These are phyloP conservation scores for Ectemnius cavifrons DNA, from an alignment of 2,888 invertebrate genomes.

Conservation along the genomic window DNA sequence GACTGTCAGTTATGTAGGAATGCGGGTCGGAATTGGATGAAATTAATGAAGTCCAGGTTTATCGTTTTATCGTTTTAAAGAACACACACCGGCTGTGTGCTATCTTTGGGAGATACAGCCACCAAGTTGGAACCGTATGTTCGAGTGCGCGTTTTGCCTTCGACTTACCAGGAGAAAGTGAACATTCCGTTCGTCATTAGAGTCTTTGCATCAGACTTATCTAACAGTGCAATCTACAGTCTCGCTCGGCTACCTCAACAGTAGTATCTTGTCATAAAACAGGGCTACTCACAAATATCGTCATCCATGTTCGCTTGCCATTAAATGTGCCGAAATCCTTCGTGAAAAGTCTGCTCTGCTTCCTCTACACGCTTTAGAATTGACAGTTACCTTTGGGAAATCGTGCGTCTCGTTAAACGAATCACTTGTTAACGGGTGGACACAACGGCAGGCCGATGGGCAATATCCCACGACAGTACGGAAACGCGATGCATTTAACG, in stretches of 20 bases:
- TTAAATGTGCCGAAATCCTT: conserved; percentile 11
- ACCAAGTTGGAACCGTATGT: too few relatives aligned
- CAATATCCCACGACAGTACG: not conserved
- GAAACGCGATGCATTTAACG: conserved; percentile 5
- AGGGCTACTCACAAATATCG: conserved; percentile 64
- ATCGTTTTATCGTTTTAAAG: not conserved
- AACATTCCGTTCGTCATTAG: conserved; percentile 22
- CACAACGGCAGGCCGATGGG: too few relatives aligned
- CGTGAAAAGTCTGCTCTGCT: not conserved
- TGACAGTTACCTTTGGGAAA: not conserved
- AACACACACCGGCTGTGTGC: not conserved
- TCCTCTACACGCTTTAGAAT: not conserved
- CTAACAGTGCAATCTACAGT: conserved; percentile 8
- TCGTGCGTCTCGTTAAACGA: too few relatives aligned
- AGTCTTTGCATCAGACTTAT: conserved; percentile 25
- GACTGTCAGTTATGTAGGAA: too few relatives aligned
- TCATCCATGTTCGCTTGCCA: conserved; percentile 55
- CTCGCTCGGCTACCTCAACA: not conserved
- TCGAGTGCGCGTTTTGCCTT: too few relatives aligned
- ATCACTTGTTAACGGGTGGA: too few relatives aligned
- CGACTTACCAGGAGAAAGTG: conserved; percentile 25
- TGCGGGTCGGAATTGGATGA: too few relatives aligned
- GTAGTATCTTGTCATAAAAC: not conserved
- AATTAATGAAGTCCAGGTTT: too few relatives aligned
- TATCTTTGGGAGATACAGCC: not conserved